Percentiles rank a stretch among this genome's conserved stretches.
These are phyloP conservation scores for Tenodera sinensis DNA, from an alignment of 2,888 invertebrate species.

Conservation along the genomic window DNA sequence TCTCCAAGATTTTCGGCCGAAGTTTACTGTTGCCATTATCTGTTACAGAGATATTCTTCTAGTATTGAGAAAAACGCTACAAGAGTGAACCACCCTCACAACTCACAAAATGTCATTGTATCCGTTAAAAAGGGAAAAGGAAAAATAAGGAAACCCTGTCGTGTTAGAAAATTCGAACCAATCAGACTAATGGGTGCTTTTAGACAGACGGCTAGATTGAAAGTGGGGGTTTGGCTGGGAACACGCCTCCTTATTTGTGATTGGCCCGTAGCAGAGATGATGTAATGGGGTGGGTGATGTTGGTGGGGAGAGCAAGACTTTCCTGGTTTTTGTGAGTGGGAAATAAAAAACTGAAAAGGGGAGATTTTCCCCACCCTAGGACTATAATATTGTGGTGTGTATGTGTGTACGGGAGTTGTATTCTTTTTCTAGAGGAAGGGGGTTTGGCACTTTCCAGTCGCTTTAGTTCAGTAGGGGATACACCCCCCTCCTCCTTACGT, in stretches of 20 bases:
- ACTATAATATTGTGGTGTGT: not conserved
- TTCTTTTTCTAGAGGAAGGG: not conserved
- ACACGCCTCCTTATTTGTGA: not conserved
- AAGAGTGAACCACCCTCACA: not conserved
- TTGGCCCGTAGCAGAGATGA: not conserved
- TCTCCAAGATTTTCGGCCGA: not conserved
- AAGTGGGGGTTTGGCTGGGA: not conserved
- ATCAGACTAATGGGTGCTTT: not conserved
- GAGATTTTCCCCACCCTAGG: not conserved
- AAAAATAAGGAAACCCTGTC: not conserved
- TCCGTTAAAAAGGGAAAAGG: conserved; percentile 17
- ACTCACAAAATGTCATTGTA: not conserved
- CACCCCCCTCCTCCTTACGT: not conserved
- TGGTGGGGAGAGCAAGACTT: not conserved
- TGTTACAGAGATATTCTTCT: not conserved
- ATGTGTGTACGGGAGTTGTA: not conserved
- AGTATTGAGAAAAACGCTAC: not conserved
- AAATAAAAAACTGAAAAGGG: not conserved
- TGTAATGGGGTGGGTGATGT: not conserved
- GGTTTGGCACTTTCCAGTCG: not conserved
- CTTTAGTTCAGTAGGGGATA: not conserved
- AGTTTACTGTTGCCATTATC: not conserved
- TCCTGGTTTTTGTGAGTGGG: not conserved
- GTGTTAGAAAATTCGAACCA: not conserved
- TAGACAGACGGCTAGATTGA: not conserved